phyloP scores from a whole-genome alignment of 2,888 invertebrate genomes.

The Catonia carolina region DNA sequence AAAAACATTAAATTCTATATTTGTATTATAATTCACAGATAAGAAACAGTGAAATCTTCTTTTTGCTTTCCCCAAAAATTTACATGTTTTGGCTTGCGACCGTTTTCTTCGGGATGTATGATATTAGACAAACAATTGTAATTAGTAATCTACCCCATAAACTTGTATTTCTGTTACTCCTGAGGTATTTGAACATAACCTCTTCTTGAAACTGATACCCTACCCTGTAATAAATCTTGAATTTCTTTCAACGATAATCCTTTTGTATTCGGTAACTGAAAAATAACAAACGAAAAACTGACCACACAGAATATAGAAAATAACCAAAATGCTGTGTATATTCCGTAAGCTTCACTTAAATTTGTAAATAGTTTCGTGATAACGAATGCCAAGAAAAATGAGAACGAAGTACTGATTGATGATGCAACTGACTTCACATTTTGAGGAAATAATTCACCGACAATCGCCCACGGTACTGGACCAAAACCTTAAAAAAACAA shows the following conservation, averaged over 20 bases:
- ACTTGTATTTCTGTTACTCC: no score
- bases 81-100: no score
- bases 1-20: no score
- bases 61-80: no score
- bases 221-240: conserved; percentile 24
- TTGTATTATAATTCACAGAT: no score
- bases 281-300: conserved; percentile 41
- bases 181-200: no score
- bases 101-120: no score
- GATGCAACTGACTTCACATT: conserved; percentile 36
- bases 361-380: conserved; percentile 35
- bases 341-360: conserved; percentile 26
- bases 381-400: conserved; percentile 38
- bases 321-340: conserved; percentile 34
- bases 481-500: conserved; percentile 32
- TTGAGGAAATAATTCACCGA: conserved; percentile 41
- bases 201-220: background rate
- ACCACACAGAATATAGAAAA: conserved; percentile 40
- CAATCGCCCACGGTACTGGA: conserved; percentile 38
- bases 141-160: no score
- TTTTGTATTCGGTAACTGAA: conserved; percentile 48
- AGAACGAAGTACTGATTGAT: conserved; percentile 40
- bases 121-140: no score
- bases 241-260: conserved; percentile 49
- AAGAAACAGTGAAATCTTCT: no score